A percentile compares a stretch with the other conserved stretches of the same genome.
Conservation (phyloP, 1,140 invertebrate genomes). For the Musca domestica region DNA sequence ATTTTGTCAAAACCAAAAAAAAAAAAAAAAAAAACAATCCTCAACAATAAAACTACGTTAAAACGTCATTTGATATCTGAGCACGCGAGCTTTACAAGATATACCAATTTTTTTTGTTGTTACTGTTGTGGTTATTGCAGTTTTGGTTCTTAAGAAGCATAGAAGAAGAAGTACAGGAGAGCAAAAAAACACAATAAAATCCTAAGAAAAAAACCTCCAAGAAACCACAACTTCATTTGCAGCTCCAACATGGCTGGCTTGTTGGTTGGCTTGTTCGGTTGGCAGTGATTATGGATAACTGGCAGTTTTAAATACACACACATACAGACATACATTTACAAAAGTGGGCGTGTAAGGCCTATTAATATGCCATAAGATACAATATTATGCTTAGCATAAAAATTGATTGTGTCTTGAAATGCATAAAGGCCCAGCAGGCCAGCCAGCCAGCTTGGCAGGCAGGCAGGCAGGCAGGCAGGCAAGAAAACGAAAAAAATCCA, state of each 20-base stretch:
- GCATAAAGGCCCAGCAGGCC: neutral
- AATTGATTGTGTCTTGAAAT: neutral
- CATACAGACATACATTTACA: neutral
- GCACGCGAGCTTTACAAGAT: conserved; percentile 13
- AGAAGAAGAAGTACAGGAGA: too few relatives aligned
- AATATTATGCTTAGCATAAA: conserved; percentile 14
- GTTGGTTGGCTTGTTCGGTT: too few relatives aligned
- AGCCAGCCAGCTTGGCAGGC: neutral
- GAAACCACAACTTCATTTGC: too few relatives aligned
- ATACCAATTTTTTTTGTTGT: neutral
- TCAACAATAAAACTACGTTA: conserved; percentile 9
- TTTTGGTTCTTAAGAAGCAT: too few relatives aligned
- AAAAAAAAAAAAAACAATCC: neutral
- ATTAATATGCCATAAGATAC: conserved; percentile 20
- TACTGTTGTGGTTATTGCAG: too few relatives aligned
- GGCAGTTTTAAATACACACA: too few relatives aligned
- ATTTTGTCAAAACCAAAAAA: neutral
- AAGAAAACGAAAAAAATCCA: neutral
- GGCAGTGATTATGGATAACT: too few relatives aligned
- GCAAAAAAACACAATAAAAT: too few relatives aligned
- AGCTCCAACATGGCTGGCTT: too few relatives aligned
- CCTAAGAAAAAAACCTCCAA: too few relatives aligned
- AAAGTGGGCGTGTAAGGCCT: conserved; percentile 20
- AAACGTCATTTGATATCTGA: neutral
- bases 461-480: neutral